phyloP scores from a whole-genome alignment of 2,113 vertebrate species.

The Heptranchias perlo region DNA sequence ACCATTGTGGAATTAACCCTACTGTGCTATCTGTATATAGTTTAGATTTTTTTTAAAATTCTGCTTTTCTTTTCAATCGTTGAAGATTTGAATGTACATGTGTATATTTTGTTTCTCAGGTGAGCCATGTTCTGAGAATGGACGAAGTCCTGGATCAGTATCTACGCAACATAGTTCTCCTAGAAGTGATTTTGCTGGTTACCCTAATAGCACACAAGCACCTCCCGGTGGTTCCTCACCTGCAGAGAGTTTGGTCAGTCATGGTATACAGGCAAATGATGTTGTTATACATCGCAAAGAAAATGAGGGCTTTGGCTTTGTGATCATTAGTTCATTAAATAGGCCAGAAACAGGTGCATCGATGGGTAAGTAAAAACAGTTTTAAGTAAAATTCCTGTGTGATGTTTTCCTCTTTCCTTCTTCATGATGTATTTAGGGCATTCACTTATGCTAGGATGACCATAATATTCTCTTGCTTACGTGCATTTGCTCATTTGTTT shows the following conservation, averaged over 20 bases:
- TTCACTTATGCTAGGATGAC: neutral
- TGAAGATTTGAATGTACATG: neutral
- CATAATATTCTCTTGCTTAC: neutral
- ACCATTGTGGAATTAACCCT: neutral
- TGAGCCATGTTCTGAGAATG: constrained; percentile 85
- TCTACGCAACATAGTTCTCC: constrained; percentile 96
- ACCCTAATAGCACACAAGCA: constrained; percentile 71
- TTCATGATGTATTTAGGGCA: neutral
- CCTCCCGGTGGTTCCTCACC: constrained; percentile 56
- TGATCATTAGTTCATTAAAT: constrained; percentile 97
- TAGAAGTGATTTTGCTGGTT: constrained; percentile 76
- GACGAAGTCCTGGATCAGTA: constrained; percentile 83
- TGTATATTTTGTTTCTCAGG: constrained; percentile 55
- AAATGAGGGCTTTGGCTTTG: constrained; percentile 94
- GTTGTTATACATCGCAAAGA: constrained; percentile 91
- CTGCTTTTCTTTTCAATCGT: neutral
- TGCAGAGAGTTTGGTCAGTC: constrained; percentile 61
- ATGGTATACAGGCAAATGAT: constrained; percentile 75
- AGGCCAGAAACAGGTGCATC: constrained; percentile 75
- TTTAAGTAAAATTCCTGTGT: neutral
- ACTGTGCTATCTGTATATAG: neutral
- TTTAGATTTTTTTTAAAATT: neutral
- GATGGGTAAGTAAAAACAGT: constrained; percentile 68
- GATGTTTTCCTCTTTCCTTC: neutral
- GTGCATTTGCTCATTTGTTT: neutral